Base-by-base conservation (phyloP, 2,113 vertebrate genomes). In the Cyanoliseus patagonus region DNA sequence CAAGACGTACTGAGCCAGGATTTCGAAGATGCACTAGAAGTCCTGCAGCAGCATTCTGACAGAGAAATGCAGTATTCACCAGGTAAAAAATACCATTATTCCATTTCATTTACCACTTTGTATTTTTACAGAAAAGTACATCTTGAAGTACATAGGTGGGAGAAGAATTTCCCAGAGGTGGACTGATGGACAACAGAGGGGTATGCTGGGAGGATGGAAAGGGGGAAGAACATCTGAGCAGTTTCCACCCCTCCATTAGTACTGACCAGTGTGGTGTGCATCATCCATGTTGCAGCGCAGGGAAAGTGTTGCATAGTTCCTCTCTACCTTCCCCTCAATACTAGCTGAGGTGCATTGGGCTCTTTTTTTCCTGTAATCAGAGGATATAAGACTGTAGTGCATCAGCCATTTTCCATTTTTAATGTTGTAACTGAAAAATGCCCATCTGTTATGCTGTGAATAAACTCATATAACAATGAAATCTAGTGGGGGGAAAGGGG, bases 11-110 rank as follows among this genome's bases (percentile, higher is more conserved):
- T 98, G 85, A 99, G 99, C 86, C 99, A 99, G 85, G 98, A 98
- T 59, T 99, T 99, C 30, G 98, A 99, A 96, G 99, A 99, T 94
- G 99, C 99, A 0, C 98, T 99, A 25, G 99, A 99, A 73, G 98
- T 99, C n/a, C 97, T 99, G 96, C 98, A 98, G 68, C 98, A 99
- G n/a, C 98, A 99, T 92, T 99, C 99, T 13, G 75, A 96, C 31
- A 96, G 97, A 76, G 97, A 97, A 35, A 98, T 98, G 88, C 98
- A 97, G 12, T 98, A 98, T 47, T 72, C 96, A 19, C 77, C 97
- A 97, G 98, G 98, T 98, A 97, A 95, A 95, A 97, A 86, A 24
- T 27, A 46, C 25, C 27, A 15, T 41, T 23, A 25, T 39, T 78
- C 47, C 27, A 7, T 53, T 47, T 61, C 31, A 37, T 30, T 46